These are phyloP conservation scores for Drosophila prosaltans DNA, from an alignment of 1,140 invertebrate genomes.

Conservation along the genomic window DNA sequence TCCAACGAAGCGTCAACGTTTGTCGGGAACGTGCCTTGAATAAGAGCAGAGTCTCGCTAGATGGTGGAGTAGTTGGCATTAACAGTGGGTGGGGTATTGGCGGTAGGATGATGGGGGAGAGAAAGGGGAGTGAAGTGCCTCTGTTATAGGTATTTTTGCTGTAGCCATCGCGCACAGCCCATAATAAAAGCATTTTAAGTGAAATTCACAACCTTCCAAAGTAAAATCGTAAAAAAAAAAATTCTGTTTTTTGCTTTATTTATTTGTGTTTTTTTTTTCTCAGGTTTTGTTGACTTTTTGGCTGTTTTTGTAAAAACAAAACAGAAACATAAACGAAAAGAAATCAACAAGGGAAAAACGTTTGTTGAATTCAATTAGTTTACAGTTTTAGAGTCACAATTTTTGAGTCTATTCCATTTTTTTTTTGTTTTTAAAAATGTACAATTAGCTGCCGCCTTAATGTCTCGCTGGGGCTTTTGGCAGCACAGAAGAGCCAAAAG, in stretches of 20 bases:
- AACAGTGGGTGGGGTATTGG: not conserved
- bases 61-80: not conserved
- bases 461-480: conserved; percentile 43
- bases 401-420: not conserved
- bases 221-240: conserved; percentile 73
- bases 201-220: conserved; percentile 71
- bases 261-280: too few relatives aligned
- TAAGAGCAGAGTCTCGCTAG: conserved; percentile 53
- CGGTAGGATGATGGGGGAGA: conserved; percentile 15
- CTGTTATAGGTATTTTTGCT: conserved; percentile 12
- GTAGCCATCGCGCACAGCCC: conserved; percentile 32
- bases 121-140: conserved; percentile 4
- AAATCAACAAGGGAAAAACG: conserved; percentile 26
- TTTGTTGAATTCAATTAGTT: conserved; percentile 48
- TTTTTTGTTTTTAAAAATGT: too few relatives aligned
- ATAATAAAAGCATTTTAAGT: conserved; percentile 81
- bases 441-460: conserved; percentile 56
- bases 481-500: not conserved
- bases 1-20: conserved; percentile 70
- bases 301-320: not conserved
- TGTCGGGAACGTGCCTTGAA: conserved; percentile 74
- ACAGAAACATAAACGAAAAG: not conserved
- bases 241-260: conserved; percentile 56
- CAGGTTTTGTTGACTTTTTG: conserved; percentile 5
- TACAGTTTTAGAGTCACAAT: conserved; percentile 25